Base-by-base conservation (phyloP, 2,888 invertebrate genomes). In the Ephialtes manifestator region DNA sequence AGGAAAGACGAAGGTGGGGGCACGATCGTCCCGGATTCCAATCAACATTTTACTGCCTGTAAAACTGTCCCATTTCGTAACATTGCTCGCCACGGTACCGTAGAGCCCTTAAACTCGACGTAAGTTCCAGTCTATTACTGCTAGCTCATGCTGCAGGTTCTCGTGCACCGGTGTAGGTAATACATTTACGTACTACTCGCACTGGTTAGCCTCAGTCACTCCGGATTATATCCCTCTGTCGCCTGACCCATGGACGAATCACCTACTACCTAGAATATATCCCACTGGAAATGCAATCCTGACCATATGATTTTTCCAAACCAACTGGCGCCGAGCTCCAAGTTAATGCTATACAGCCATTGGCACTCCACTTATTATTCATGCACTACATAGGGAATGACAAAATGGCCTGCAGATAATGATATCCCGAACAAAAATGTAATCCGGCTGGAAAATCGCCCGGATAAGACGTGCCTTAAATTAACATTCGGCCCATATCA, bases 31-130 rank as follows among this genome's bases (percentile, higher is more conserved):
- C 88, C 83, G 89, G 89, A 91, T 92, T 92, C 91, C 91, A 92
- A 92, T 92, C 92, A 92, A 91, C 91, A 90, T 92, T 92, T 92
- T 92, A 92, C 91, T 91, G 91, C 88, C 91, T 91, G 90, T 92
- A 92, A 91, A 92, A 91, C 88, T 90, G 88, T 85, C 89, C 90
- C 89, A 90, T 92, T 92, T 91, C 90, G 89, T 89, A 91, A 90
- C 90, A 89, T 90, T 90, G 89, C 90, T 87, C 80, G 79, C 89
- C 88, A 85, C 88, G 85, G 87, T 87, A 84, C 84, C 87, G 80
- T 84, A 83, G 72, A 85, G 89, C 88, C 87, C 90, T 91, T 92
- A 90, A 91, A 89, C 88, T 89, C 87, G 77, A 75, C 87, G 83
- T 88, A 90, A 92, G 89, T 89, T 90, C 84, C 87, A 89, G 87